Conservation (phyloP, 2,797 vertebrate species). For the Etheostoma nigrum region DNA sequence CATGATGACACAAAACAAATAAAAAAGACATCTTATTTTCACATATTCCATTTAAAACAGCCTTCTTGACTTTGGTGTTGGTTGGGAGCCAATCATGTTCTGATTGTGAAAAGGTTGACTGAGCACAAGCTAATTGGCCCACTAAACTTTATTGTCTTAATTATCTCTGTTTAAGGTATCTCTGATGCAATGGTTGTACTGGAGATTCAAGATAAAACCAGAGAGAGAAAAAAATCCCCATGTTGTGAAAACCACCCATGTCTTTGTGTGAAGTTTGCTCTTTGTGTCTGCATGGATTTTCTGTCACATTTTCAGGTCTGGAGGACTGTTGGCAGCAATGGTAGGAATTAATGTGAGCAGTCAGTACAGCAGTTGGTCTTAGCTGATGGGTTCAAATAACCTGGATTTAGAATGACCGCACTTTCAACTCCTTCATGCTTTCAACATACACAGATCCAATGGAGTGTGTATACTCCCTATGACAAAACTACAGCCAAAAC, state of each 20-base stretch:
- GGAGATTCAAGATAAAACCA: constrained; percentile 32
- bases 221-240: neutral
- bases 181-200: constrained; percentile 15
- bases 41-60: constrained; percentile 32
- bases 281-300: neutral
- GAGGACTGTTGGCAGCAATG: neutral
- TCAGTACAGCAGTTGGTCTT: constrained; percentile 24
- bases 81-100: constrained; percentile 32
- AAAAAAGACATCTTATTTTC: constrained; percentile 10
- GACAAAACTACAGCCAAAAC: constrained; percentile 4
- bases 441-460: neutral
- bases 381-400: constrained; percentile 14
- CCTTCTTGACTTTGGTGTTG: constrained; percentile 16
- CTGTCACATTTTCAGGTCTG: neutral
- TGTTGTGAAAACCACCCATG: neutral
- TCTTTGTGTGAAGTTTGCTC: neutral
- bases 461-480: constrained; percentile 10
- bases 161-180: constrained; percentile 40
- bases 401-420: constrained; percentile 8
- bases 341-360: constrained; percentile 17
- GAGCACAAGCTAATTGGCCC: constrained; percentile 44
- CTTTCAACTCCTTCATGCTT: constrained; percentile 14
- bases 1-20: constrained; percentile 22
- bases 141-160: constrained; percentile 48
- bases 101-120: constrained; percentile 46